phyloP scores from a whole-genome alignment of 2,797 vertebrate species.

The Sebastes hubbsi region DNA sequence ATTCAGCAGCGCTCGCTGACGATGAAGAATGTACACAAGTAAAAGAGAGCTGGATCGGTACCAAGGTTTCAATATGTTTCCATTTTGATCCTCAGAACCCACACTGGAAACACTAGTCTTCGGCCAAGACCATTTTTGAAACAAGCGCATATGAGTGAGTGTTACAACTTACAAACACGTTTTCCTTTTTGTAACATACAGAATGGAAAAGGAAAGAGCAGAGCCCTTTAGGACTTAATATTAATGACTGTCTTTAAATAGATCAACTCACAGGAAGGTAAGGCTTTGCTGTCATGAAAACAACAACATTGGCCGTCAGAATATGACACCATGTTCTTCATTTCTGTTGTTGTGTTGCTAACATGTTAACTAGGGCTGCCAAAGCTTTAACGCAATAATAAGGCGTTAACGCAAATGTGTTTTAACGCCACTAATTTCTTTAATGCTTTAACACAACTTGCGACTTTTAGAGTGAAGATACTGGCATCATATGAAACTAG shows the following conservation, averaged over 20 bases:
- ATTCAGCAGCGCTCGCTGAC: constrained; percentile 69
- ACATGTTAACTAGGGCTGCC: no score
- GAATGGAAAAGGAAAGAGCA: constrained; percentile 63
- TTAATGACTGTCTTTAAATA: constrained; percentile 56
- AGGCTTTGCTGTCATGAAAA: constrained; percentile 26
- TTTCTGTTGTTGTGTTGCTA: not conserved
- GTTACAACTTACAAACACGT: constrained; percentile 70
- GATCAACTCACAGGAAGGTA: constrained; percentile 22
- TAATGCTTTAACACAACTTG: no score
- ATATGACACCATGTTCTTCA: not conserved
- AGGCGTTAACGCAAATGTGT: no score
- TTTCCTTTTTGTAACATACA: constrained; percentile 58
- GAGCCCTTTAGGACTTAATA: constrained; percentile 28
- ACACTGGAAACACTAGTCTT: constrained; percentile 71
- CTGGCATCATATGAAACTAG: no score
- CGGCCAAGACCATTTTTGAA: constrained; percentile 74
- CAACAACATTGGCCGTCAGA: not conserved
- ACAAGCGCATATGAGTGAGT: constrained; percentile 69
- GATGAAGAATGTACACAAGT: constrained; percentile 77
- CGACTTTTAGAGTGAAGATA: no score
- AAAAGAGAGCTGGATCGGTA: constrained; percentile 67
- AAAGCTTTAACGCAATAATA: no score
- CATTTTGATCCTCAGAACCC: constrained; percentile 76
- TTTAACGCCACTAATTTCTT: no score
- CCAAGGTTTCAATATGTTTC: constrained; percentile 74